Evolutionary conservation across 2,888 invertebrate genomes (phyloP).

Genomic region (Orthosia gracilis): DNA sequence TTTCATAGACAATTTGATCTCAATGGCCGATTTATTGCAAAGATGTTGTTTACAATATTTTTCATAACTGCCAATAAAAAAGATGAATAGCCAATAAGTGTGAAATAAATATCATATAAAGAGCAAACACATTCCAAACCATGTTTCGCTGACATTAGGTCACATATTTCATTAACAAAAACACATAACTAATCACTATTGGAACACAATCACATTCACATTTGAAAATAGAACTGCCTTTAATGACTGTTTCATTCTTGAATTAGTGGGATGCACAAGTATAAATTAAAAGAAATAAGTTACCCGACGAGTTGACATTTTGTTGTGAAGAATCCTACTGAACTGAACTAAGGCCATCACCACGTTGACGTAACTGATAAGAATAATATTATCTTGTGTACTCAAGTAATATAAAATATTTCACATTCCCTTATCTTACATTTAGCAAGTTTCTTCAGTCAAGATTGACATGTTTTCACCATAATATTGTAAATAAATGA

Average conservation of each 20-base stretch:
- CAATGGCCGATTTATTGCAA: constrained; percentile 39
- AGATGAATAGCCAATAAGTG: constrained; percentile 30
- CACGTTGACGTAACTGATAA: constrained; percentile 86
- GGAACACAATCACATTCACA: constrained; percentile 61
- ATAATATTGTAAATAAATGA: constrained; percentile 46
- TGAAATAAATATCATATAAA: constrained; percentile 30
- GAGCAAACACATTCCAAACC: constrained; percentile 59
- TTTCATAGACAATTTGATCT: constrained; percentile 45
- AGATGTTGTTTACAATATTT: constrained; percentile 24
- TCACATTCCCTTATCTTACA: constrained; percentile 70
- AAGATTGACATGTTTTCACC: constrained; percentile 67
- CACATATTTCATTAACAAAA: constrained; percentile 52
- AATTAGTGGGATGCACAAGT: constrained; percentile 49
- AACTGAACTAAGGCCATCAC: constrained; percentile 83
- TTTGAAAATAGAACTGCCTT: constrained; percentile 57
- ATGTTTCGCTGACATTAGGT: constrained; percentile 32
- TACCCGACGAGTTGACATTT: constrained; percentile 89
- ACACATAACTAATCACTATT: constrained; percentile 53
- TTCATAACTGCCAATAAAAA: constrained; percentile 33
- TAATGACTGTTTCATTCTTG: constrained; percentile 44
- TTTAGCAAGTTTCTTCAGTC: constrained; percentile 71
- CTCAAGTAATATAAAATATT: constrained; percentile 73
- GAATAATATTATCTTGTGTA: constrained; percentile 81
- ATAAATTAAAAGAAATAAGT: constrained; percentile 69
- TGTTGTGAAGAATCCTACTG: constrained; percentile 81